Evolutionary conservation across 2,113 vertebrate genomes (phyloP).

Genomic region (Hiodon alosoides): DNA sequence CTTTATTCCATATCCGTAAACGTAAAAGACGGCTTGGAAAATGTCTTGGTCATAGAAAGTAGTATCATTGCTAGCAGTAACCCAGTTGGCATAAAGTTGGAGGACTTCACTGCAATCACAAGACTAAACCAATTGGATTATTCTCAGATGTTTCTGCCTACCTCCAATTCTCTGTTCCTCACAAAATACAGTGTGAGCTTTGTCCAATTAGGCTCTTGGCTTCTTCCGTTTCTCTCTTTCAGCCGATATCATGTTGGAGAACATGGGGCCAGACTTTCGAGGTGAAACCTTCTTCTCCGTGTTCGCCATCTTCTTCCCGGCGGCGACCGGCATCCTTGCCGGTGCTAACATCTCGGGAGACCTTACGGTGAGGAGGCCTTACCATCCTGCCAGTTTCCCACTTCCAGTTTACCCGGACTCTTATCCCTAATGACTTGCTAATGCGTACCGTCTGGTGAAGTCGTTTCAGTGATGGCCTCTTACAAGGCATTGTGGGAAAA

Average conservation of each 20-base stretch:
- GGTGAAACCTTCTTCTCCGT: constrained; percentile 84
- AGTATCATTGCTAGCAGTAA: neutral
- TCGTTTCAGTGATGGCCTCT: too few relatives aligned
- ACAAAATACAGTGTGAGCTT: neutral
- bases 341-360: constrained; percentile 98
- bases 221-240: constrained; percentile 2
- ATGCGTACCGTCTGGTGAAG: too few relatives aligned
- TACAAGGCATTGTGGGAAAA: neutral
- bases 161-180: neutral
- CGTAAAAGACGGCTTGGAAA: neutral
- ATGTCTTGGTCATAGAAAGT: neutral
- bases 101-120: neutral
- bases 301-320: constrained; percentile 96
- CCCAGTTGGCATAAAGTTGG: neutral
- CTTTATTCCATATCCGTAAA: neutral
- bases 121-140: constrained; percentile 7
- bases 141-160: neutral
- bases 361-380: constrained; percentile 74
- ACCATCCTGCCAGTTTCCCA: neutral
- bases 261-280: constrained; percentile 88
- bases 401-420: neutral
- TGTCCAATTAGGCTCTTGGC: neutral
- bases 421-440: too few relatives aligned
- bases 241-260: constrained; percentile 87
- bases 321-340: constrained; percentile 94